These are phyloP conservation scores for Origma solitaria DNA, from an alignment of 2,113 vertebrate species.

Conservation along the genomic window DNA sequence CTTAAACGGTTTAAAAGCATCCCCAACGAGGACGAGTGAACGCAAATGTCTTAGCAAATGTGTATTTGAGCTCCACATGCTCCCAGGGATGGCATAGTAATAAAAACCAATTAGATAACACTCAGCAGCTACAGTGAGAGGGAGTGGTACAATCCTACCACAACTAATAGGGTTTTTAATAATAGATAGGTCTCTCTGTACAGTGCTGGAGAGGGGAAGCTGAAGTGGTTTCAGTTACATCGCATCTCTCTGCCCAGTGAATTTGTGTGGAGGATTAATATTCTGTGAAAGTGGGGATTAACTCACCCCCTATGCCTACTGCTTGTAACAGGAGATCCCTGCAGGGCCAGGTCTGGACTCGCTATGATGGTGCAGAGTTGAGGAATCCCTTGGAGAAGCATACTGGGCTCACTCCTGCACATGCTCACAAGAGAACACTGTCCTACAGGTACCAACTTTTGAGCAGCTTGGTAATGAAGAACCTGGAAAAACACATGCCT, in stretches of 20 bases:
- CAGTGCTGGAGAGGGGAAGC: constrained; percentile 14
- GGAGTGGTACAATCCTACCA: constrained; percentile 59
- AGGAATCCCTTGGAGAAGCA: not conserved
- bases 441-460: not conserved
- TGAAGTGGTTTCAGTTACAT: constrained; percentile 57
- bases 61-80: constrained; percentile 48
- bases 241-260: constrained; percentile 47
- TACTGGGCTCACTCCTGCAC: not conserved
- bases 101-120: constrained; percentile 74
- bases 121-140: constrained; percentile 54
- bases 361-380: not conserved
- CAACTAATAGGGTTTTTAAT: constrained; percentile 73
- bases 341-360: not conserved
- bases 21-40: constrained; percentile 39
- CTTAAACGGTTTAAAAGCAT: constrained; percentile 60
- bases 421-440: rapidly evolving
- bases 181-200: constrained; percentile 67
- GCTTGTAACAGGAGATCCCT: not conserved
- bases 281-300: constrained; percentile 18
- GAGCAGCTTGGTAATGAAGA: not conserved
- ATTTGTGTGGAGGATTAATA: constrained; percentile 42
- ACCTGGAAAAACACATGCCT: not conserved
- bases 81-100: constrained; percentile 64
- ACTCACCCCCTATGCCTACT: not conserved
- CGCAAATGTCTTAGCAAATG: constrained; percentile 56